Base-by-base conservation (phyloP, 2,888 invertebrate genomes). In the Resseliella maxima region DNA sequence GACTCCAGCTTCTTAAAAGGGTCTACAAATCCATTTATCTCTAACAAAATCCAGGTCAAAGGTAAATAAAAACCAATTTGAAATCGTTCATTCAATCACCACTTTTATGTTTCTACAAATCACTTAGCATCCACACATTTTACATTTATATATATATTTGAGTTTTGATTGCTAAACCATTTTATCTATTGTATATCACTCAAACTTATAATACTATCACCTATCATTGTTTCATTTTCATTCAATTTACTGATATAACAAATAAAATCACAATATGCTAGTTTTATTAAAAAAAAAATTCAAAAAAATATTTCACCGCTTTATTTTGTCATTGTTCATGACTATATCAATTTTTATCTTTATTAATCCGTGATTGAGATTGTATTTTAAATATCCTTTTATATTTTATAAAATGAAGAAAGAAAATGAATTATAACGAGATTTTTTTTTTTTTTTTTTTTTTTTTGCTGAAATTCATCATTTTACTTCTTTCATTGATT, bases 41-140 rank as follows among this genome's bases (percentile, higher is more conserved):
- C 83, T 36, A 83, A 83, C 38, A 83, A 83, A 38, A 38, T 83
- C 5, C 38, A 83, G 38, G 38, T 83, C 24, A 83, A 83, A 83
- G 83, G 83, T 83, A 83, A 83, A 83, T 83, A 72, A 31, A 72
- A 72, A 59, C 59, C 27, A 59, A 59, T 59, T 50, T 18, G 50
- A 50, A 8, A 41, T 12, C 41, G 41, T 41, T 41, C 41, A 41
- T 50, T 50, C 24, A n/a, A 59, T 59, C 59, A n/a, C 18, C 24
- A 3, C 12, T 31, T 31, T 72, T 31, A 31, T 15, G 18, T 50
- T 18, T 50, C 46, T 41, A 41, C 41, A n/a, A n/a, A n/a, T n/a
- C n/a, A 41, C 41, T 50, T 50, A 18, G 72, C 72, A 72, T 72
- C 72, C 72, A 31, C 72, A 27, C 31, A 8, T 59, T 59, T 59